Base-by-base conservation (phyloP, 2,888 invertebrate species). In the Oasisia sp. region DNA sequence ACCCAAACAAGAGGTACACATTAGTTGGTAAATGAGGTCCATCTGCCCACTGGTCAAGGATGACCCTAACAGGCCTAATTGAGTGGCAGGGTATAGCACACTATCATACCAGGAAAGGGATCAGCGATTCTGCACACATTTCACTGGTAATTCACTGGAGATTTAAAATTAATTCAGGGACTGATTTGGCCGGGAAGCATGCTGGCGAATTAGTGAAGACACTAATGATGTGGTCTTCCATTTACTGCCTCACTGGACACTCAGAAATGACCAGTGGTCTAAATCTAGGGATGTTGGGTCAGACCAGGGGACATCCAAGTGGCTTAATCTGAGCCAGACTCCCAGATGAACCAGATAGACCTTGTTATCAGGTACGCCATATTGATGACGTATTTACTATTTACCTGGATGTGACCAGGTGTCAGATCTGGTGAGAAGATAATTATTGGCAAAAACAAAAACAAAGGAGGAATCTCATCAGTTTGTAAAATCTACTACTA, bases 281-380 rank as follows among this genome's bases (percentile, higher is more conserved):
- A 7, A 74, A 50, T 50, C 50, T 50, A 50, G 14, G 50, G 50
- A 50, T 19, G 74, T 7, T 74, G 74, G 74, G 74, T 19, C 74
- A 74, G 27, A 27, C 74, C 74, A 74, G 4, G 74, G 74, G 74
- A 74, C 74, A 74, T n/a, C 74, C 19, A 74, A 74, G 74, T 74
- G 27, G 74, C 74, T 74, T 74, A 74, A 74, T 74, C 74, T 74
- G 74, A 74, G 74, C n/a, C 19, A 74, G 74, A 74, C n/a, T 74
- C 74, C 27, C 27, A 74, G 27, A 19, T 27, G 74, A 74, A 74
- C 14, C 14, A 56, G 56, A 56, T 56, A 56, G 56, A 2, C 56
- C 56, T 1, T 56, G 56, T 56, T 14, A 56, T 56, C 56, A 56
- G 56, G 11, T 56, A 19, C 14, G 19, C 11, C 19, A 74, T 19